Conservation (phyloP, 1,140 invertebrate species). For the Sinella curviseta region DNA sequence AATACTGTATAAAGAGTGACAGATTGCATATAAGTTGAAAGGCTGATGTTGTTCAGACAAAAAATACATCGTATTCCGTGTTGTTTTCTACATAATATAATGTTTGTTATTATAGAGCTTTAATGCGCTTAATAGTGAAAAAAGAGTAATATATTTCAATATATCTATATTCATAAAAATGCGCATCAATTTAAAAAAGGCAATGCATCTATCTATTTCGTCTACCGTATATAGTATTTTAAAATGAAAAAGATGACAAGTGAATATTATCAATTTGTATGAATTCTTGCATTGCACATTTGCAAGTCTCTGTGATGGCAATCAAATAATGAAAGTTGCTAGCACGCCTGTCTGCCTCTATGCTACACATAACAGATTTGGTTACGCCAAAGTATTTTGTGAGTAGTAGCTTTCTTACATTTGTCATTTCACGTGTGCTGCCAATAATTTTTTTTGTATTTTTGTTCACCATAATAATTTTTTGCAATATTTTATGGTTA, state of each 20-base stretch:
- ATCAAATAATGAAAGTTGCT: constrained; percentile 3
- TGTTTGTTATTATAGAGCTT: constrained; percentile 3
- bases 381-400: not conserved
- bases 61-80: not conserved
- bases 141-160: constrained; percentile 1
- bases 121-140: not conserved
- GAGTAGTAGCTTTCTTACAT: not conserved
- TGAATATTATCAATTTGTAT: not conserved
- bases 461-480: not conserved
- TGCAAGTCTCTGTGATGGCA: constrained; percentile 15
- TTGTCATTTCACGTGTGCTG: constrained; percentile 15
- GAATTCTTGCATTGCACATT: not conserved
- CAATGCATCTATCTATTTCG: constrained; percentile 19
- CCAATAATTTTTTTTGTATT: constrained; percentile 12
- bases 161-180: not conserved
- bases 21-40: constrained; percentile 9
- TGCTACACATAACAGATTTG: not conserved
- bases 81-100: not conserved
- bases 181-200: not conserved
- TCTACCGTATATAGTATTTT: constrained; percentile 4
- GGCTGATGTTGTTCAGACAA: not conserved
- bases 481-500: not conserved
- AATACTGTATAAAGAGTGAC: not conserved
- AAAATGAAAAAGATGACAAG: not conserved
- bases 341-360: not conserved